A percentile compares a stretch with the other conserved stretches of the same genome.
These are phyloP conservation scores for Daktulosphaira vitifoliae DNA, from an alignment of 1,140 invertebrate genomes.

Conservation along the genomic window DNA sequence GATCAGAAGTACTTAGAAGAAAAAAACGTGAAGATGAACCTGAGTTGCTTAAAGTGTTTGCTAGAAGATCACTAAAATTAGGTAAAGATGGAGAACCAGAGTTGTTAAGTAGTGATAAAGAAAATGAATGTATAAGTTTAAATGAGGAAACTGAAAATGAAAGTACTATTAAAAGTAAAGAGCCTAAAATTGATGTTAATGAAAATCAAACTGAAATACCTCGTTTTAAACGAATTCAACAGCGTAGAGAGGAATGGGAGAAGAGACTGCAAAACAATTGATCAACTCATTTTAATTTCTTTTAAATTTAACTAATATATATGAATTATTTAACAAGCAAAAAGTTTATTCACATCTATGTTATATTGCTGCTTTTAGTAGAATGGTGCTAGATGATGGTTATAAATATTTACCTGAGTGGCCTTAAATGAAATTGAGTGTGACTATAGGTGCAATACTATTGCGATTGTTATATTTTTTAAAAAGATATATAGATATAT, in stretches of 20 bases:
- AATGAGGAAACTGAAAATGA: slow-evolving; percentile 37
- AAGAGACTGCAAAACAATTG: slow-evolving; percentile 49
- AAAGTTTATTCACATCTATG: too few relatives aligned
- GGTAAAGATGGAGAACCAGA: slow-evolving; percentile 57
- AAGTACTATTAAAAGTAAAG: slow-evolving; percentile 38
- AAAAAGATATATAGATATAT: slow-evolving; percentile 6
- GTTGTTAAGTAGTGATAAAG: slow-evolving; percentile 52
- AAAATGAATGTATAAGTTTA: slow-evolving; percentile 47
- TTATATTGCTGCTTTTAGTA: neutral
- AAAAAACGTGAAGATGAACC: slow-evolving; percentile 56
- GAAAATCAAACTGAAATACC: slow-evolving; percentile 40
- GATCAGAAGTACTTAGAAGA: slow-evolving; percentile 46
- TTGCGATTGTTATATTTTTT: too few relatives aligned
- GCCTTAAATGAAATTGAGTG: neutral
- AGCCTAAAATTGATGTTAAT: slow-evolving; percentile 42
- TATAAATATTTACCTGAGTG: slow-evolving; percentile 4
- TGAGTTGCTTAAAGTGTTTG: slow-evolving; percentile 71
- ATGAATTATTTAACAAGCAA: too few relatives aligned
- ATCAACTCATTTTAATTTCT: neutral
- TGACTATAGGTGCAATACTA: slow-evolving; percentile 10
- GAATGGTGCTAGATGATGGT: slow-evolving; percentile 29
- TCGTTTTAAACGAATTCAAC: slow-evolving; percentile 59
- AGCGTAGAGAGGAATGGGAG: slow-evolving; percentile 65
- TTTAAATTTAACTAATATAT: too few relatives aligned
- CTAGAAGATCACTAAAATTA: slow-evolving; percentile 62